Evolutionary conservation across 2,888 invertebrate species (phyloP), one percentile per base, ranked within the genome.

Genomic region (Philopedon plagiatum): DNA sequence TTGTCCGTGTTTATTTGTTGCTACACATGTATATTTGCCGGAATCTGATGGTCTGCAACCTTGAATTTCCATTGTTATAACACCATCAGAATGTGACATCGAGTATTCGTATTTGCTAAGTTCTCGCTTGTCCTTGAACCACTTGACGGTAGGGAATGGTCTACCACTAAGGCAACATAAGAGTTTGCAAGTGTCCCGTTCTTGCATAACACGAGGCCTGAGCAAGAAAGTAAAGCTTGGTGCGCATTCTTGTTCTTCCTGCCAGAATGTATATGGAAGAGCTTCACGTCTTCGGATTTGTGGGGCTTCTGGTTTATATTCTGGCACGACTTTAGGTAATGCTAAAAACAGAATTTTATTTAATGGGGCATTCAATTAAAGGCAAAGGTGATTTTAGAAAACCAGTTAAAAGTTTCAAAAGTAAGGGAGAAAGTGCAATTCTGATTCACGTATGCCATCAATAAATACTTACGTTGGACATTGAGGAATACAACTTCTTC

Each of bases 151-250:
- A 15, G 99, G 98, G 80, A 93, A 90, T 71, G 99, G 99, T 84
- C 95, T 95, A 75, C 98, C 98, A 81, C 94, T 94, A 73, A 99
- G 90, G 83, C 99, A 98, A 87, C 98, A 98, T 54, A 99, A 91
- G 76, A 99, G 90, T 88, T 99, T 99, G 89, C 99, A 99, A 71
- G 97, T 97, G 84, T 96, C 94, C 77, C 97, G 93, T 81, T 90
- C 86, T 88, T 99, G 99, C 92, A 99, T 99, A 80, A 99, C 95
- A 85, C 99, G 95, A 83, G 99, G 98, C 86, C 99, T 93, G 79
- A 99, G 91, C 82, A 96, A 93, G 95, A 99, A 99, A 82, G 98
- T 98, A 89, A 99, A 99, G 84, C 91, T 93, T 74, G 99, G 99
- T 74, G 96, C 96, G 81, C 94, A 93, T 87, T 97, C 96, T 85